Evolutionary conservation across 1,140 invertebrate genomes (phyloP), one percentile per base, ranked within the genome.

Genomic region (Thrips palmi): DNA sequence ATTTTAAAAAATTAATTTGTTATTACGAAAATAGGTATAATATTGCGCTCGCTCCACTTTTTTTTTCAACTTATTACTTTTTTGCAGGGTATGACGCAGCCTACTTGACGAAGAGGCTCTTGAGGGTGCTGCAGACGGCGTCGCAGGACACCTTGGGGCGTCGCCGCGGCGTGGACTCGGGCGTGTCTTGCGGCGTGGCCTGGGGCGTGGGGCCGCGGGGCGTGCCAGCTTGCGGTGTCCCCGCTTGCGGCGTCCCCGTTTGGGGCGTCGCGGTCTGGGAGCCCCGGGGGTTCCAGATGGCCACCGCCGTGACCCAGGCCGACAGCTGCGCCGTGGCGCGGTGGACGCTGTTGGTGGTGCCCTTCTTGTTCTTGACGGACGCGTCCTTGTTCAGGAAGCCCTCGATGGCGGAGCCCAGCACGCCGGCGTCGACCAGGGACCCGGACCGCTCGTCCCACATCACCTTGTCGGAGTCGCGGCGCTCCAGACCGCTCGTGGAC

Each of bases 71-170:
- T n/a, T n/a, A n/a, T n/a, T n/a, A n/a, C n/a, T n/a, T n/a, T n/a
- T n/a, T n/a, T n/a, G n/a, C n/a, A n/a, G n/a, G n/a, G n/a, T n/a
- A n/a, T n/a, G n/a, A n/a, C n/a, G n/a, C n/a, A n/a, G n/a, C n/a
- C 40, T 50, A 78, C 64, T 77, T 77, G 22, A 81, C 78, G 54
- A 85, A 83, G 5, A 85, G 66, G 53, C 83, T 78, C 55, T 83
- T 83, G 8, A 85, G 59, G 7, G 78, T 78, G 24, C 78, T 74
- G 55, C 79, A 83, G 33, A 83, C 64, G 11, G 71, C 66, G 39
- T 83, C 77, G 56, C 77, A 80, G 7, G 73, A 65, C 40, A 77
- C 74, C n/a, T n/a, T n/a, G n/a, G 17, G 61, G 54, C 3, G 65
- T 58, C 10, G 73, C 72, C 22, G 76, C 71, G 25, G 74, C 71